Conservation (phyloP, 2,797 vertebrate genomes). For the Aeoliscus strigatus region DNA sequence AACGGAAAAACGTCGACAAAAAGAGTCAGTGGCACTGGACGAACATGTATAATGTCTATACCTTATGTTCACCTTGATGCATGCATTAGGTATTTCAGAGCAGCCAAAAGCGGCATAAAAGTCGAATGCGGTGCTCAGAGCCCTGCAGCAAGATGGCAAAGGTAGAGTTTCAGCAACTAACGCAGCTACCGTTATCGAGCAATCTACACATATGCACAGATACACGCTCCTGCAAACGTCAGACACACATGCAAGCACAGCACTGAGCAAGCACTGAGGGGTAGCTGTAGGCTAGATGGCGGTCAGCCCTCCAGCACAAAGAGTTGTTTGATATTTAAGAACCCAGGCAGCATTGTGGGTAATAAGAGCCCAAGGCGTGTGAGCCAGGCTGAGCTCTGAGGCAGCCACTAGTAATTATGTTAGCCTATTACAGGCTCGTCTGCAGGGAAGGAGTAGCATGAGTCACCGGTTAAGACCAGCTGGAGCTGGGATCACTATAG, state of each 20-base stretch:
- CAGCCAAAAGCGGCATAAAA: no score
- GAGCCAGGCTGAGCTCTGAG: conserved; percentile 50
- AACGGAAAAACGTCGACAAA: conserved; percentile 34
- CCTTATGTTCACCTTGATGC: no score
- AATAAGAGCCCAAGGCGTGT: conserved; percentile 68
- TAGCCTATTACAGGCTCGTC: conserved; percentile 64
- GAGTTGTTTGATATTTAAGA: conserved; percentile 68
- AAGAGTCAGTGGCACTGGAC: no score
- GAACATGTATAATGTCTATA: no score
- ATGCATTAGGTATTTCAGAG: no score
- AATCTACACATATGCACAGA: neutral
- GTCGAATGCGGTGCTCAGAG: no score
- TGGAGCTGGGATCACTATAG: conserved; percentile 31
- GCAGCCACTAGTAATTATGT: conserved; percentile 68
- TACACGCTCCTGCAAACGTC: conserved; percentile 7
- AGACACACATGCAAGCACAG: conserved; percentile 31
- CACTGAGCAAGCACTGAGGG: conserved; percentile 27
- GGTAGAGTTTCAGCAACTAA: neutral
- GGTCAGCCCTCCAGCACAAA: conserved; percentile 51
- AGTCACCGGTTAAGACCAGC: conserved; percentile 47
- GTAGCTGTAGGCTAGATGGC: conserved; percentile 41
- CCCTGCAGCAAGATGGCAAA: no score
- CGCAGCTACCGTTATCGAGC: no score
- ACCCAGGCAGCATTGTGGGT: conserved; percentile 61
- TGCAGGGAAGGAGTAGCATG: conserved; percentile 41